Base-by-base conservation (phyloP, 2,113 vertebrate genomes). In the Podarcis raffonei region DNA sequence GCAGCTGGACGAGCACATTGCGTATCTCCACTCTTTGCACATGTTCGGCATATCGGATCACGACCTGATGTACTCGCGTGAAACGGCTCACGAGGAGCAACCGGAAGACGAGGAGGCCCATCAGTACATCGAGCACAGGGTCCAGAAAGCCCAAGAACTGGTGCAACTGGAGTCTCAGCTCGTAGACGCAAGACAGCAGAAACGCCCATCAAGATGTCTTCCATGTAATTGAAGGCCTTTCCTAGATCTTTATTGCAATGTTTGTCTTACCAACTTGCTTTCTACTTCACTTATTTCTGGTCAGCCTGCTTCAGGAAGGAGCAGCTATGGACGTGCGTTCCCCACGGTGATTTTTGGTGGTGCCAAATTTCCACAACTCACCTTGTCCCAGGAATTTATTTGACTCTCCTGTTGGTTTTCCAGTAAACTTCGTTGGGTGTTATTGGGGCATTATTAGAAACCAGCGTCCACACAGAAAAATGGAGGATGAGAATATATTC, bases 31-130 rank as follows among this genome's bases (percentile, higher is more conserved):
- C 84, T 89, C 97, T 30, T 95, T 99, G 95, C 95, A 97, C 1
- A 98, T 99, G 95, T 99, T 98, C 66, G 99, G 99, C 5, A 98
- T 99, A 90, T 98, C 99, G 0, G 98, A 99, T 87, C 99, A 99
- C 0, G 98, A 99, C 95, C 94, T 99, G 90, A 98, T 99, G 91
- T 98, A 98, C 80, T 97, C 97, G 0, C 92, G 90, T 30, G 98
- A 99, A 9, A 11, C 88, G 0, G 78, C 90, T 88, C 96, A 97
- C 0, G 98, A 99, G 39, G 95, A 97, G 84, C 95, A 96, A 0
- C 95, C 97, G 69, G 96, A 98, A 82, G 97, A 97, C 2, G 94
- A 97, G 1, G 85, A 87, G 3, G 85, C 39, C 3, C n/a, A 80
- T 12, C 90, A 94, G 0, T 99, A 99, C 94, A 99, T 99, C 9